phyloP scores from a whole-genome alignment of 1,140 invertebrate species.

The Drosophila sechellia region DNA sequence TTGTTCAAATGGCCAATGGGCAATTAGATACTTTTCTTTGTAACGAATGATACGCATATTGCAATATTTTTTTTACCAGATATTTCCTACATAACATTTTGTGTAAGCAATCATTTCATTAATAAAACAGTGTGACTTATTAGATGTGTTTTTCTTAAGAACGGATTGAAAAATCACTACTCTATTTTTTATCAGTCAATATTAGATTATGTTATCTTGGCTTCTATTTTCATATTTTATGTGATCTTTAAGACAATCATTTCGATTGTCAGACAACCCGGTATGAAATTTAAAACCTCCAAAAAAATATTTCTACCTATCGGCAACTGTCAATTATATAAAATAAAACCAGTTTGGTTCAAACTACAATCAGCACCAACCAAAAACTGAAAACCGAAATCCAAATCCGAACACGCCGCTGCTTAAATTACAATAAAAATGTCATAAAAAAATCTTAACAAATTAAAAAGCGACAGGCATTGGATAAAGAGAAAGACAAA shows the following conservation, averaged over 20 bases:
- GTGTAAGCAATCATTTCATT: too few species aligned
- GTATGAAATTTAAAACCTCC: constrained; percentile 3
- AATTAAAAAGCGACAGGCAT: constrained; percentile 31
- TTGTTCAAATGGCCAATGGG: not conserved
- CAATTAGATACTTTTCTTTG: not conserved
- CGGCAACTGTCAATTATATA: not conserved
- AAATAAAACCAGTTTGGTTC: constrained; percentile 27
- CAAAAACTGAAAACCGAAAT: constrained; percentile 22
- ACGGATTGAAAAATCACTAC: not conserved
- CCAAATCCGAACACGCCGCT: constrained; percentile 28
- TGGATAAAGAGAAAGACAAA: constrained; percentile 6
- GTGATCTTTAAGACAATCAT: too few species aligned
- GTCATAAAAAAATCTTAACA: constrained; percentile 57
- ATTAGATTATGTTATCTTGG: not conserved
- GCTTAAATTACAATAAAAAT: constrained; percentile 68
- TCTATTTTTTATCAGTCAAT: not conserved
- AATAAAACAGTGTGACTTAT: too few species aligned
- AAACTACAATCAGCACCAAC: constrained; percentile 40
- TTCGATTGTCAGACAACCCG: constrained; percentile 12
- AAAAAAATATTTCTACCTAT: not conserved
- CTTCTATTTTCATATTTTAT: not conserved
- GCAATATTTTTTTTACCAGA: too few species aligned
- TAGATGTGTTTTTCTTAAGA: not conserved
- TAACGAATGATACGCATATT: not conserved
- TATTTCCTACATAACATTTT: too few species aligned